These are phyloP conservation scores for Hystrix cristata DNA, from an alignment of 2,113 vertebrate species.

Conservation along the genomic window DNA sequence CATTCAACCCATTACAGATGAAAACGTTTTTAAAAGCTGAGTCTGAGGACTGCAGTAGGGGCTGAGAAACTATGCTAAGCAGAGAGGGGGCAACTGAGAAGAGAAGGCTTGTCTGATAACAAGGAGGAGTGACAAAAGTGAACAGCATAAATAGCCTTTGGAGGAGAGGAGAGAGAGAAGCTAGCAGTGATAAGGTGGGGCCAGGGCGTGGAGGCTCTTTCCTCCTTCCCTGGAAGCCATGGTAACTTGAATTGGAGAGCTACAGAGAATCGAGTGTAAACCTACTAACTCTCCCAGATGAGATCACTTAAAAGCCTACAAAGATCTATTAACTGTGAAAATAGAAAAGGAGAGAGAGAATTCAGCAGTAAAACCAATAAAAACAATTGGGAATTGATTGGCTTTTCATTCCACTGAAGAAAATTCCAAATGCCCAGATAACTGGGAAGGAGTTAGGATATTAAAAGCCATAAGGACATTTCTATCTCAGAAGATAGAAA, in stretches of 20 bases:
- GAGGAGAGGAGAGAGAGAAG: neutral
- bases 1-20: neutral
- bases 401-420: neutral
- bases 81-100: neutral
- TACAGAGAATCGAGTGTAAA: neutral
- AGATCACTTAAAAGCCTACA: neutral
- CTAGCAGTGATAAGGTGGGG: neutral
- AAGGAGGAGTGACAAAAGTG: rapidly evolving
- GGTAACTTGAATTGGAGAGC: neutral
- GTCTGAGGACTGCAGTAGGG: neutral
- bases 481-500: neutral
- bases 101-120: neutral
- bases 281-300: neutral
- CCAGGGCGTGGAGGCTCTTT: rapidly evolving
- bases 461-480: neutral
- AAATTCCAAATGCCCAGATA: neutral
- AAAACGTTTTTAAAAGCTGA: neutral
- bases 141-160: rapidly evolving
- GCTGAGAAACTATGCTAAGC: neutral
- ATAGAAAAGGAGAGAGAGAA: neutral
- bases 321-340: neutral
- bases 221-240: neutral
- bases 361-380: neutral
- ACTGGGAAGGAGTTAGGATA: neutral
- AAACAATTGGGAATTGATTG: neutral